Conservation (phyloP, 2,888 invertebrate genomes). For the Dione vanillae region DNA sequence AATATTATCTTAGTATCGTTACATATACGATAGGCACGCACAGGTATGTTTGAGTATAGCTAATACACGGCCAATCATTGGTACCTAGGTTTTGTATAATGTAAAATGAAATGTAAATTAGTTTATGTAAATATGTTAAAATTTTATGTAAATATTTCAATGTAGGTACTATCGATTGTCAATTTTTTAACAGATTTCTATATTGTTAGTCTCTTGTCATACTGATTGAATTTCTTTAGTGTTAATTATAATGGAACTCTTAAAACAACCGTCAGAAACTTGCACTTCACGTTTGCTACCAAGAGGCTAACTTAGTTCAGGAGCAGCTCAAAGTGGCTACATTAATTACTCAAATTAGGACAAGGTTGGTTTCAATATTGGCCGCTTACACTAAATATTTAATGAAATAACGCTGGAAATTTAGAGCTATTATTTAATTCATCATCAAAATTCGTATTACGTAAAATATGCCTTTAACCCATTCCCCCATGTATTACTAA, state of each 20-base stretch:
- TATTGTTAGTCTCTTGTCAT: conserved; percentile 4
- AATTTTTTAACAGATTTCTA: background rate
- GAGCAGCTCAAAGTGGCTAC: conserved; percentile 49
- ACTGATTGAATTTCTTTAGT: conserved; percentile 33
- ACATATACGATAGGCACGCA: background rate
- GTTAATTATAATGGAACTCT: conserved; percentile 46
- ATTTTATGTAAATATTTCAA: too few species aligned
- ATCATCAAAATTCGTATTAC: conserved; percentile 42
- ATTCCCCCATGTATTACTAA: conserved; percentile 41
- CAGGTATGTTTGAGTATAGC: background rate
- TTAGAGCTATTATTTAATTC: conserved; percentile 44
- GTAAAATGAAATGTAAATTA: too few species aligned
- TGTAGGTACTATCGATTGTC: background rate
- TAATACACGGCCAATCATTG: too few species aligned
- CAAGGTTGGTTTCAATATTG: conserved; percentile 48
- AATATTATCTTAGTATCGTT: conserved; percentile 30
- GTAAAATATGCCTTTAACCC: conserved; percentile 44
- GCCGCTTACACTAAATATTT: conserved; percentile 46
- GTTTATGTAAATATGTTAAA: too few species aligned
- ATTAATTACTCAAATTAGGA: conserved; percentile 51
- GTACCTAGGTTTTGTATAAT: too few species aligned
- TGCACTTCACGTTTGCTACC: conserved; percentile 47
- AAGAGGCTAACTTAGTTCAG: conserved; percentile 49
- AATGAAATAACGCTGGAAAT: conserved; percentile 37
- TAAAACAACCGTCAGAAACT: conserved; percentile 44